phyloP scores from a whole-genome alignment of 2,113 vertebrate genomes.

The Lepus timidus region DNA sequence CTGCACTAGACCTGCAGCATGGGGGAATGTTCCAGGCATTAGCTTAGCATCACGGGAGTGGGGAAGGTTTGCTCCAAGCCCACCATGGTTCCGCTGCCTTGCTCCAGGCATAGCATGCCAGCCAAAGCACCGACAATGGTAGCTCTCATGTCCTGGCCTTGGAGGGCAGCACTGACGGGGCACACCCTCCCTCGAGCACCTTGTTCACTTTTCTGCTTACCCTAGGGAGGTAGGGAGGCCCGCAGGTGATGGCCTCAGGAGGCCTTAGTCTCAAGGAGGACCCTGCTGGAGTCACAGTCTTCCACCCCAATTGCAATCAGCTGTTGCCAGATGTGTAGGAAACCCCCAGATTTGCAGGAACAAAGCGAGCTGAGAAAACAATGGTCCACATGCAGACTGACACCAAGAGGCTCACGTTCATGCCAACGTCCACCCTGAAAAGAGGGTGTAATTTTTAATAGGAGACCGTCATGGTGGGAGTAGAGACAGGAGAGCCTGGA shows the following conservation, averaged over 20 bases:
- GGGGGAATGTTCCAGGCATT: background rate
- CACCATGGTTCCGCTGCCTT: too few relatives aligned
- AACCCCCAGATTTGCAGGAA: background rate
- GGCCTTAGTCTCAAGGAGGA: background rate
- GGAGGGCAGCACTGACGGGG: background rate
- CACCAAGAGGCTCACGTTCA: background rate
- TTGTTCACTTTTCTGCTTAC: background rate
- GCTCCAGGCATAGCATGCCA: background rate
- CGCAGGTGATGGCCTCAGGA: background rate
- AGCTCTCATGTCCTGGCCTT: background rate
- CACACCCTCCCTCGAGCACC: background rate
- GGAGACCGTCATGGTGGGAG: background rate
- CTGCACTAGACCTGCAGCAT: background rate
- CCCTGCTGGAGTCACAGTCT: background rate
- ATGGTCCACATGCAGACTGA: background rate
- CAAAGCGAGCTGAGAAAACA: background rate
- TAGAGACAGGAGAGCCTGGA: too few relatives aligned
- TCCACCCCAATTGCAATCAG: background rate
- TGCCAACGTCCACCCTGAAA: background rate
- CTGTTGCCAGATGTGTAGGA: background rate
- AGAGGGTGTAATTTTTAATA: background rate
- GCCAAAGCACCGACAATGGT: background rate
- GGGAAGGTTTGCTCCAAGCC: background rate
- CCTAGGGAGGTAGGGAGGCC: background rate
- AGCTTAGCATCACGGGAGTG: fast-evolving